phyloP scores from a whole-genome alignment of 2,797 vertebrate species.

The Todus mexicanus region DNA sequence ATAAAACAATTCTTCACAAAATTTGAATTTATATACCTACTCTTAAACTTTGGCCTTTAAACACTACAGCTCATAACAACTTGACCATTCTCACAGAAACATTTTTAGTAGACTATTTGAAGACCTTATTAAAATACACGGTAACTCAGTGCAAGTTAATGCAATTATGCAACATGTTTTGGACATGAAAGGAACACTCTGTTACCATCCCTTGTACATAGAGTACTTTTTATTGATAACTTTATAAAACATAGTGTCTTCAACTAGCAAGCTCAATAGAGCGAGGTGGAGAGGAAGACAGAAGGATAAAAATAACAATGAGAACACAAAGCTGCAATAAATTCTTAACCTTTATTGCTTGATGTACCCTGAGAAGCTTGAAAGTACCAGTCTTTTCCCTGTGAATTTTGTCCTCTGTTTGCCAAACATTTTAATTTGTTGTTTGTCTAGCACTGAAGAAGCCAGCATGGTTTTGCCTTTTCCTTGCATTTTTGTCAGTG shows the following conservation, averaged over 20 bases:
- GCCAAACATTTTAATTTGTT: conserved; percentile 63
- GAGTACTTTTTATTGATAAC: not conserved
- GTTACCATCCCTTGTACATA: not conserved
- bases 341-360: conserved; percentile 45
- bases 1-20: not conserved
- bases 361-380: conserved; percentile 37
- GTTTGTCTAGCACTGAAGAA: conserved; percentile 38
- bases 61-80: not conserved
- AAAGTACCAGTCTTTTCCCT: conserved; percentile 7
- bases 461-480: conserved; percentile 43
- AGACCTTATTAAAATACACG: not conserved
- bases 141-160: not conserved
- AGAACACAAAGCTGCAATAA: conserved; percentile 26
- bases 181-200: not conserved
- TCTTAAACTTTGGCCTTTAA: not conserved
- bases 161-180: not conserved
- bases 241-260: not conserved
- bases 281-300: not conserved
- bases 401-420: conserved; percentile 41
- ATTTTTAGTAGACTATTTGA: not conserved
- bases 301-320: conserved; percentile 36
- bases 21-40: not conserved
- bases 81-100: not conserved
- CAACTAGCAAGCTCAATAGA: not conserved
- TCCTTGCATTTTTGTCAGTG: conserved; percentile 6